Evolutionary conservation across 2,888 invertebrate species (phyloP).

Genomic region (Drepanosiphum platanoidis): DNA sequence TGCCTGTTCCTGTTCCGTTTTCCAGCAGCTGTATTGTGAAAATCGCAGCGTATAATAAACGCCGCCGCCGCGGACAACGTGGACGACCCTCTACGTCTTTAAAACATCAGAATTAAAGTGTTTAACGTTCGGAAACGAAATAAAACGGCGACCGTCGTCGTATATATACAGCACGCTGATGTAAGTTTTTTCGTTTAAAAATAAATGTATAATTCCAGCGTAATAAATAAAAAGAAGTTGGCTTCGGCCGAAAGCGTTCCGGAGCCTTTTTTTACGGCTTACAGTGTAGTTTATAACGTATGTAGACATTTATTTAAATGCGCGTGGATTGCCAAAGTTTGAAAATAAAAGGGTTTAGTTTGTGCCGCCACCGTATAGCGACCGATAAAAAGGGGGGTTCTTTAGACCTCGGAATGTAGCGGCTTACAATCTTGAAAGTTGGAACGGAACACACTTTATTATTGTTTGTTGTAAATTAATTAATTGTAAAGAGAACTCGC

Average conservation of each 20-base stretch:
- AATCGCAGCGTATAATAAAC: no score
- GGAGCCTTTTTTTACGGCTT: background rate
- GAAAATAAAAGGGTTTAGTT: constrained; percentile 47
- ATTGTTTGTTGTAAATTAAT: constrained; percentile 17
- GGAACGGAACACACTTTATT: constrained; percentile 21
- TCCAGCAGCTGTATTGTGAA: no score
- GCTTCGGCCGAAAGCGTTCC: background rate
- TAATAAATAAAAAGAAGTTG: background rate
- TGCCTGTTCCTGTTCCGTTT: no score
- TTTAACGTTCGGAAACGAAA: background rate
- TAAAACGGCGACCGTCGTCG: no score
- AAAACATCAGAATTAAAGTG: background rate
- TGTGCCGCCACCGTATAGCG: background rate
- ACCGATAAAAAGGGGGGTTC: constrained; percentile 46
- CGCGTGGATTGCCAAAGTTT: constrained; percentile 16
- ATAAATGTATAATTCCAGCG: background rate
- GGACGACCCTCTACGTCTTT: no score
- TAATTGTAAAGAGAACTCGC: constrained; percentile 20
- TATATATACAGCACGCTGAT: background rate
- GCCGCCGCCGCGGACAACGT: no score
- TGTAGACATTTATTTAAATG: constrained; percentile 44
- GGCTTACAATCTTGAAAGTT: constrained; percentile 26
- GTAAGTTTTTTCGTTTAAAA: constrained; percentile 6
- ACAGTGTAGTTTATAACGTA: constrained; percentile 27
- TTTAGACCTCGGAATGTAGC: constrained; percentile 12